Evolutionary conservation across 2,113 vertebrate species (phyloP).

Genomic region (Rattus rattus): DNA sequence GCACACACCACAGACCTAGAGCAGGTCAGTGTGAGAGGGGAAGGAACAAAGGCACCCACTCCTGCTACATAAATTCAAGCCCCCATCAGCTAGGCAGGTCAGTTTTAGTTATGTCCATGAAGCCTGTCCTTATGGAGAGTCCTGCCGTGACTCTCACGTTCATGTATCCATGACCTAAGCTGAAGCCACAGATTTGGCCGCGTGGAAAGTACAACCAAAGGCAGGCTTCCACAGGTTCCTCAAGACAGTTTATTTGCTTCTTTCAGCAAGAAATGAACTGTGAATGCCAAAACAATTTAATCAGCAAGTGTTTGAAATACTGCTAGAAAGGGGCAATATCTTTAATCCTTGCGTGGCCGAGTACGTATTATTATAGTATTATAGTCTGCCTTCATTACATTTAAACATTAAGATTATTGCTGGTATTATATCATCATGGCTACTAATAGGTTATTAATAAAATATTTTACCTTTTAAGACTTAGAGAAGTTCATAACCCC

Average conservation of each 20-base stretch:
- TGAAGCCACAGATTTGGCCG: conserved; percentile 78
- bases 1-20: neutral
- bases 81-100: conserved; percentile 71
- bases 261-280: conserved; percentile 76
- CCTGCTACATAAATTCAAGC: conserved; percentile 63
- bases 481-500: conserved; percentile 10
- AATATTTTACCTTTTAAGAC: conserved; percentile 21
- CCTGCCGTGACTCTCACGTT: conserved; percentile 80
- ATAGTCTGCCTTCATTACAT: conserved; percentile 4
- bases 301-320: conserved; percentile 67
- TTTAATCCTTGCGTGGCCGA: neutral
- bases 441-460: conserved; percentile 51
- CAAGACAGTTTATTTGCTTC: conserved; percentile 74
- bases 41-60: conserved; percentile 33
- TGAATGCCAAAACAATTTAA: conserved; percentile 74
- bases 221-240: conserved; percentile 73
- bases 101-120: conserved; percentile 73
- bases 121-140: conserved; percentile 71
- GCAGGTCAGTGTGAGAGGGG: conserved; percentile 26
- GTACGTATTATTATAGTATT: neutral
- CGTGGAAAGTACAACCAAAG: conserved; percentile 65
- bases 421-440: neutral
- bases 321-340: conserved; percentile 25
- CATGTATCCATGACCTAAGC: conserved; percentile 80
- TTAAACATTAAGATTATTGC: conserved; percentile 34